A percentile compares a stretch with the other conserved stretches of the same genome.
phyloP scores from a whole-genome alignment of 2,113 vertebrate genomes.

The Ochotona curzoniae region DNA sequence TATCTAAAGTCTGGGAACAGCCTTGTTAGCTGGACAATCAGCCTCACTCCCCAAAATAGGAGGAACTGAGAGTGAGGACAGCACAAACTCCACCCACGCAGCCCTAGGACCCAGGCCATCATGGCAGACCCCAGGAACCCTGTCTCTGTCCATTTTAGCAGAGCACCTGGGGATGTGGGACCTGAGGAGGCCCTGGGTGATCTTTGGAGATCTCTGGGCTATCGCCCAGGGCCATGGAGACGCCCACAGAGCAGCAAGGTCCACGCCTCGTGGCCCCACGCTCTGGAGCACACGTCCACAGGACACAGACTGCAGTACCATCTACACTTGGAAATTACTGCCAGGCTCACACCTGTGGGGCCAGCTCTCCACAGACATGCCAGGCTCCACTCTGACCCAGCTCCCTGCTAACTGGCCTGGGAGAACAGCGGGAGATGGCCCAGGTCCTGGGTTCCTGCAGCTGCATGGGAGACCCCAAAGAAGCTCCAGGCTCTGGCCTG shows the following conservation, averaged over 20 bases:
- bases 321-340: too few relatives aligned
- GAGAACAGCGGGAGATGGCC: too few relatives aligned
- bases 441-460: too few relatives aligned
- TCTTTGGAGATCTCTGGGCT: background rate
- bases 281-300: background rate
- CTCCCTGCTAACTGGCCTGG: too few relatives aligned
- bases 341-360: too few relatives aligned
- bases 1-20: background rate
- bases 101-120: background rate
- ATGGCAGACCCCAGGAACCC: background rate
- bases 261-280: background rate
- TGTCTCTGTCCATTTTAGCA: background rate
- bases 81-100: too few relatives aligned
- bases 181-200: too few relatives aligned
- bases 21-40: background rate
- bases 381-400: too few relatives aligned
- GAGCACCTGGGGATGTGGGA: too few relatives aligned
- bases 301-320: background rate
- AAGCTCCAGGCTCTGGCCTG: too few relatives aligned
- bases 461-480: too few relatives aligned
- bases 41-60: background rate
- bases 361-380: too few relatives aligned
- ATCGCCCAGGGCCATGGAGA: background rate
- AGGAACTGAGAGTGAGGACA: background rate
- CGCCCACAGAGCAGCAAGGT: background rate